phyloP scores from a whole-genome alignment of 2,113 vertebrate genomes.

The Ochotona curzoniae region DNA sequence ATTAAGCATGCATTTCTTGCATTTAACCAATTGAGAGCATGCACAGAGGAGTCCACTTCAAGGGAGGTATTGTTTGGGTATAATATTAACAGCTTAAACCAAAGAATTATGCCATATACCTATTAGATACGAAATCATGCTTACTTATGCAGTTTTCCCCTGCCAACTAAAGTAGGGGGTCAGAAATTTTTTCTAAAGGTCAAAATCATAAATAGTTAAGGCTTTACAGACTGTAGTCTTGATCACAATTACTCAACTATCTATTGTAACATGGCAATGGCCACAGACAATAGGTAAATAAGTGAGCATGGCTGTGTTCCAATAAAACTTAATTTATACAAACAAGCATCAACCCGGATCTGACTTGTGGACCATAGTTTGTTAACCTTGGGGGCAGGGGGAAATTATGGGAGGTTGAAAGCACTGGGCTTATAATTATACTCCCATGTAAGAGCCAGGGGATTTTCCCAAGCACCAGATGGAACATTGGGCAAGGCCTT shows the following conservation, averaged over 20 bases:
- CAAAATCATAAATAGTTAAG: background rate
- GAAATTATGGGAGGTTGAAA: background rate
- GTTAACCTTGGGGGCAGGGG: background rate
- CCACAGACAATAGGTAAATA: background rate
- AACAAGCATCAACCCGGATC: background rate
- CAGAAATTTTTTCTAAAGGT: background rate
- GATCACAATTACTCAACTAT: background rate
- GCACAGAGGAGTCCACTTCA: background rate
- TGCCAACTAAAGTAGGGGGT: background rate
- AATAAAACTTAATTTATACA: conserved; percentile 41
- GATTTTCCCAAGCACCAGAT: too few species aligned
- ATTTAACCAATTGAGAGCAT: background rate
- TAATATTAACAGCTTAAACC: conserved; percentile 30
- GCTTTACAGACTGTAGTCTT: background rate
- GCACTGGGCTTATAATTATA: background rate
- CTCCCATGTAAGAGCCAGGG: too few species aligned
- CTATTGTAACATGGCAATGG: background rate
- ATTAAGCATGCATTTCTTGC: background rate
- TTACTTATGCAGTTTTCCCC: background rate
- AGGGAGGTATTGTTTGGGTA: background rate
- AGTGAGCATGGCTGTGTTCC: background rate
- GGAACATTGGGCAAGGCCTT: too few species aligned
- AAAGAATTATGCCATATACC: background rate
- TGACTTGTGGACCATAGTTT: background rate
- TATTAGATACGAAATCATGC: background rate